Evolutionary conservation across 1,140 invertebrate species (phyloP), one percentile per base, ranked within the genome.

Genomic region (Drosophila nigrodunni): DNA sequence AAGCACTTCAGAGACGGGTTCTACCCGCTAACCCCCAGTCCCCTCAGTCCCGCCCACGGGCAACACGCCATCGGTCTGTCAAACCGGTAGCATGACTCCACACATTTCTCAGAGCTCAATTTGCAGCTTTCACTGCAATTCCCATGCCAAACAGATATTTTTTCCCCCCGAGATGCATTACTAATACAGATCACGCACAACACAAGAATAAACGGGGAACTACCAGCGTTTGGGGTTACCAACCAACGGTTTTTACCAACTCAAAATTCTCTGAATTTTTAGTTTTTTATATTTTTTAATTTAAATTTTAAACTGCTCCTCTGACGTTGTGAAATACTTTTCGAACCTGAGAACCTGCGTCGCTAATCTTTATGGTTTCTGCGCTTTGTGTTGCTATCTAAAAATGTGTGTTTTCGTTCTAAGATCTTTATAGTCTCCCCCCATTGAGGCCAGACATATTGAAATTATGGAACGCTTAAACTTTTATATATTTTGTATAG

Each of bases 151-250:
- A 21, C 18, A 21, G 43, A 34, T 54, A 39, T 70, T 70, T 64
- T 64, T 35, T 57, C 57, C 13, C 35, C 30, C 0, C 44, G 11
- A 15, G 57, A 25, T 11, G 59, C 58, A 70, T 70, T 70, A 47
- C 67, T 54, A 15, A 71, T 18, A 55, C 59, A 61, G 49, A 61
- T 61, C 65, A 74, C 71, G 71, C 71, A 74, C 65, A 25, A 2
- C 7, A 6, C 10, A 7, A 25, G 13, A 54, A 35, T 43, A 13
- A 35, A 21, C 2, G 30, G 65, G 71, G 58, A 74, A 55, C 34
- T 47, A 43, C 71, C 41, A n/a, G 34, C 18, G 10, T n/a, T n/a
- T 4, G 35, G 55, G 21, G 10, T 43, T 58, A 46, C 54, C 37
- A 35, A 21, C 7, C 18, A 21, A 21, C 18, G 18, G 46, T 18